Percentiles rank a stretch among this genome's conserved stretches.
Conservation (phyloP, 1,140 invertebrate species). For the Microplitis demolitor region DNA sequence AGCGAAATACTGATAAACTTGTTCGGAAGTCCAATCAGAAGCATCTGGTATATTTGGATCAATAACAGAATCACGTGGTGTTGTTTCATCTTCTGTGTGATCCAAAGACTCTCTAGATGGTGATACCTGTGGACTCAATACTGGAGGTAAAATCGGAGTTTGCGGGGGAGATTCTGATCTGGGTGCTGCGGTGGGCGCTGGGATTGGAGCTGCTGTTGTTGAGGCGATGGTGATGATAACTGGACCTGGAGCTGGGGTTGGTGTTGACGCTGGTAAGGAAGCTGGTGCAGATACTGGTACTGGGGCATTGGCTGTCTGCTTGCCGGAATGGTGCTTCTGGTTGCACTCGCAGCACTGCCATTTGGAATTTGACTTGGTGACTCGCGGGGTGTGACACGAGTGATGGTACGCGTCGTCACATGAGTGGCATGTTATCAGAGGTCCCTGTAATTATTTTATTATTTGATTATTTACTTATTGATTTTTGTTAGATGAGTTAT, state of each 20-base stretch:
- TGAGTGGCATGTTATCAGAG: conserved; percentile 75
- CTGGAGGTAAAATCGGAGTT: conserved; percentile 44
- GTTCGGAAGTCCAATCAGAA: conserved; percentile 77
- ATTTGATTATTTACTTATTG: neutral
- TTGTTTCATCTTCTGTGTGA: conserved; percentile 45
- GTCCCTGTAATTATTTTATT: conserved; percentile 38
- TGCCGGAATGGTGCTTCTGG: conserved; percentile 38
- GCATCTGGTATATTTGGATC: conserved; percentile 79
- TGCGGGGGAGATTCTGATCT: conserved; percentile 48
- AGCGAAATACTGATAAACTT: conserved; percentile 81
- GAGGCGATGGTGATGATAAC: neutral
- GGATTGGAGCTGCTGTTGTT: neutral
- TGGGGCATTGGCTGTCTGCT: neutral
- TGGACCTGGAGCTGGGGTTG: no score
- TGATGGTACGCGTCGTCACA: conserved; percentile 85
- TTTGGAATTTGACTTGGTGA: conserved; percentile 53
- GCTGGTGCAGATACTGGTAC: no score
- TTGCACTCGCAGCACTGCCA: conserved; percentile 54
- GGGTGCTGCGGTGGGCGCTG: neutral
- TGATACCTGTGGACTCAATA: conserved; percentile 56
- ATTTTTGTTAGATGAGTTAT: neutral
- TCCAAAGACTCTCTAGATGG: conserved; percentile 47
- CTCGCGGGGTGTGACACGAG: conserved; percentile 72
- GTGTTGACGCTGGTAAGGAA: no score
- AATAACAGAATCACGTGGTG: conserved; percentile 48